phyloP scores from a whole-genome alignment of 2,113 vertebrate species.

The Catharus minimus region DNA sequence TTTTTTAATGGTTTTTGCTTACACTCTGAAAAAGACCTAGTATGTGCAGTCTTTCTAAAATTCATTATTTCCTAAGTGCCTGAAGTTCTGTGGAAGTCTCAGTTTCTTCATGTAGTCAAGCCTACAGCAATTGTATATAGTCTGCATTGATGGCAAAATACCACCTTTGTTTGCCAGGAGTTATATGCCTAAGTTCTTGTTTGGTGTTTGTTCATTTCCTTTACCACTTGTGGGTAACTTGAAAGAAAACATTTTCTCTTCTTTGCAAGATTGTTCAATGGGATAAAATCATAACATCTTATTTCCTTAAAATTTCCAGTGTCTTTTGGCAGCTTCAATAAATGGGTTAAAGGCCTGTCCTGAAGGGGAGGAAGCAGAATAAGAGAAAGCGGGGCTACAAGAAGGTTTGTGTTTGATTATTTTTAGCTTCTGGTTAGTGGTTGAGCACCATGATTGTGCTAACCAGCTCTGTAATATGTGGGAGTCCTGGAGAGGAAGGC shows the following conservation, averaged over 20 bases:
- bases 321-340: neutral
- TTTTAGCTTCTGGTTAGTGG: neutral
- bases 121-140: neutral
- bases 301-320: neutral
- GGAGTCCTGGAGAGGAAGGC: neutral
- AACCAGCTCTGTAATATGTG: neutral
- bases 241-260: neutral
- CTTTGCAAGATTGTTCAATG: neutral
- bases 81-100: neutral
- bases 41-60: neutral
- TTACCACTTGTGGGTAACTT: neutral
- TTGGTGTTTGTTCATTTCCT: neutral
- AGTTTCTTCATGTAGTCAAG: rapidly evolving
- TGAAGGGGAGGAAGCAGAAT: neutral
- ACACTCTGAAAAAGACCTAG: neutral
- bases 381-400: neutral
- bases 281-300: neutral
- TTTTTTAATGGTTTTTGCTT: neutral
- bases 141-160: neutral
- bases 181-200: neutral
- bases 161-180: neutral
- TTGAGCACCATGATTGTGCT: neutral
- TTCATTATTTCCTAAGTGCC: neutral
- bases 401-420: neutral
- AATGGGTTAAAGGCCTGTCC: neutral